These are phyloP conservation scores for Parus major DNA, from an alignment of 2,113 vertebrate species.

Conservation along the genomic window DNA sequence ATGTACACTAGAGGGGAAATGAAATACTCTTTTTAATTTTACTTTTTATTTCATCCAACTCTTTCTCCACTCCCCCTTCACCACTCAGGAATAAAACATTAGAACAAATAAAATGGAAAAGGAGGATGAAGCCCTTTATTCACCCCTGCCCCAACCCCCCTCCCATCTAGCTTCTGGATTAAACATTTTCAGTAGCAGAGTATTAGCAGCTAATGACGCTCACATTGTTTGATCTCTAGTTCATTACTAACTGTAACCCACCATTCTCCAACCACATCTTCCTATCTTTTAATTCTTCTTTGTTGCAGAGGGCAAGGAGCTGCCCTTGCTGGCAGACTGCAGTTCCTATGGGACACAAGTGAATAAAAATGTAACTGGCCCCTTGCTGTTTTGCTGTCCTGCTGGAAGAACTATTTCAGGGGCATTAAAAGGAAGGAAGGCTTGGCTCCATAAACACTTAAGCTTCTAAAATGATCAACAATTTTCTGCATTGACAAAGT, in stretches of 20 bases:
- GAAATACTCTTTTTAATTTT: background rate
- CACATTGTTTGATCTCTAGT: background rate
- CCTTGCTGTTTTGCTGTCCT: conserved; percentile 34
- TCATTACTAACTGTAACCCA: conserved; percentile 1
- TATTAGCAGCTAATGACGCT: background rate
- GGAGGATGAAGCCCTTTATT: background rate
- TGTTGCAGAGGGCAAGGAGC: background rate
- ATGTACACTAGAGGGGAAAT: background rate
- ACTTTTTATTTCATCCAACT: background rate
- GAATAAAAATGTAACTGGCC: conserved; percentile 53
- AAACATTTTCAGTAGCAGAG: background rate
- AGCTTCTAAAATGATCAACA: conserved; percentile 12
- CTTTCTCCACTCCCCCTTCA: background rate
- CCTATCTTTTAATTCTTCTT: background rate
- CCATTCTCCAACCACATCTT: conserved; percentile 3
- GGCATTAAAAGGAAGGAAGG: background rate
- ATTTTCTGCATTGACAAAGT: conserved; percentile 10
- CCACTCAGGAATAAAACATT: background rate
- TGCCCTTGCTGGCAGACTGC: conserved; percentile 14
- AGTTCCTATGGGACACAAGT: background rate
- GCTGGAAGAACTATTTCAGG: conserved; percentile 28
- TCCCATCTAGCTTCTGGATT: background rate
- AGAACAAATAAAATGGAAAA: background rate
- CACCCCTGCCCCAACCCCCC: accelerated
- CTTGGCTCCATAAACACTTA: background rate